phyloP scores from a whole-genome alignment of 1,140 invertebrate genomes.

The Penaeus japonicus region DNA sequence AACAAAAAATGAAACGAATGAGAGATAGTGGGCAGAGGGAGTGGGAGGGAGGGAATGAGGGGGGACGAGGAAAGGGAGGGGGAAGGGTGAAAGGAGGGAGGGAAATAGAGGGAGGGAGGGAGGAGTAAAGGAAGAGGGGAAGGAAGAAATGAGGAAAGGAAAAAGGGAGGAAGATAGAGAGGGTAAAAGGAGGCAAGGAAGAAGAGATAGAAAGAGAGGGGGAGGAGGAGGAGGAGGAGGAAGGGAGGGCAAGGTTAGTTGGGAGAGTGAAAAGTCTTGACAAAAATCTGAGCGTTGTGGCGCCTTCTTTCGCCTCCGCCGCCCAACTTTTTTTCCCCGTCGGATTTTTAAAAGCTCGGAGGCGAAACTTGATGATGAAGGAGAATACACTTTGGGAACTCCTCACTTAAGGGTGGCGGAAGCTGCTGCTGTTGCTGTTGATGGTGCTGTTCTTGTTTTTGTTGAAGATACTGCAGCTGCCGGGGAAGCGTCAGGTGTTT shows the following conservation, averaged over 20 bases:
- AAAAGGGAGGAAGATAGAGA: background rate
- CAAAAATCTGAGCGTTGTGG: background rate
- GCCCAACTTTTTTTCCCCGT: too few species aligned
- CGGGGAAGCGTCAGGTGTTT: too few species aligned
- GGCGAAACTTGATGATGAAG: too few species aligned
- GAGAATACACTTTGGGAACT: too few species aligned
- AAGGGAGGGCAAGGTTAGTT: background rate
- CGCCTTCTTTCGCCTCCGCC: too few species aligned
- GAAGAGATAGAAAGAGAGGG: background rate
- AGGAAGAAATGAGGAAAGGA: background rate
- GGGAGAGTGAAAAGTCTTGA: background rate
- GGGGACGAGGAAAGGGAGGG: background rate
- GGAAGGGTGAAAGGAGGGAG: background rate
- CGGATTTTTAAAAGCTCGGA: too few species aligned
- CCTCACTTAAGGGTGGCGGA: too few species aligned
- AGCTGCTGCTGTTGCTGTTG: too few species aligned
- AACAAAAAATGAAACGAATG: too few species aligned
- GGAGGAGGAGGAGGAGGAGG: background rate
- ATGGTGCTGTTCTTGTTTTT: too few species aligned
- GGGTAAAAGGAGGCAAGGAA: background rate
- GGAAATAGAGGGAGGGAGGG: background rate
- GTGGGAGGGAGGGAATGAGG: background rate
- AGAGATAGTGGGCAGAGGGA: background rate
- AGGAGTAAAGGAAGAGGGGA: background rate
- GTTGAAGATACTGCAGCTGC: too few species aligned